Percentiles rank a stretch among this genome's conserved stretches.
Evolutionary conservation across 2,888 invertebrate species (phyloP).

Genomic region (Pandemis cinnamomeana): DNA sequence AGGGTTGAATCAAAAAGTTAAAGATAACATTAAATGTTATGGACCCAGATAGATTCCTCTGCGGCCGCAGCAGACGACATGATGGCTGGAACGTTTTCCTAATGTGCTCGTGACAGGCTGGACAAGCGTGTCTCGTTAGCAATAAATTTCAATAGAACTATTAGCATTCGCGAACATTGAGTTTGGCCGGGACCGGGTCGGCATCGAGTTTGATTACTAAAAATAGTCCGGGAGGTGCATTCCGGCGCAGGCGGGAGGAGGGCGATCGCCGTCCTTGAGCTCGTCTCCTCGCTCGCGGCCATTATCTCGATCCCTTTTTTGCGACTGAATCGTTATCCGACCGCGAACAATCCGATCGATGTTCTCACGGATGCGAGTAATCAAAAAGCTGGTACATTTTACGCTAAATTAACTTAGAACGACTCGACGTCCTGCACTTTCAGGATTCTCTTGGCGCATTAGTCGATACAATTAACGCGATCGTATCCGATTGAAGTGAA

Average conservation of each 20-base stretch:
- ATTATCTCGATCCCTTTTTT: constrained; percentile 81
- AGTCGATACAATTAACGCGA: constrained; percentile 43
- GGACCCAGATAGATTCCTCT: neutral
- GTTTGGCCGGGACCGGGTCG: constrained; percentile 60
- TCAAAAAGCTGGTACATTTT: constrained; percentile 57
- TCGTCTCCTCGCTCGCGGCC: constrained; percentile 65
- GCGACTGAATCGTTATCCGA: constrained; percentile 79
- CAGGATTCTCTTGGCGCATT: constrained; percentile 54
- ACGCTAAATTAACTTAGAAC: constrained; percentile 63
- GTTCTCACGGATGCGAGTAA: constrained; percentile 76
- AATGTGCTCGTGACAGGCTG: constrained; percentile 47
- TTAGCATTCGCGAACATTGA: constrained; percentile 63
- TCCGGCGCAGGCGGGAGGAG: constrained; percentile 56
- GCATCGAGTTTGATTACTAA: constrained; percentile 76
- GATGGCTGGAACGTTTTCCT: constrained; percentile 23
- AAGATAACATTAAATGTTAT: neutral
- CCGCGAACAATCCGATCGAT: constrained; percentile 75
- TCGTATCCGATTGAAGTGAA: constrained; percentile 41
- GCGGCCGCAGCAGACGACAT: neutral
- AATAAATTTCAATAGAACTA: constrained; percentile 56
- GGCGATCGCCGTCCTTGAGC: constrained; percentile 69
- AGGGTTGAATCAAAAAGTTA: neutral
- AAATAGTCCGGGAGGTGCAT: constrained; percentile 77
- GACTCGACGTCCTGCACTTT: constrained; percentile 58
- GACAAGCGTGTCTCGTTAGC: constrained; percentile 54